Evolutionary conservation across 2,888 invertebrate genomes (phyloP).

Genomic region (Synergus itoensis): DNA sequence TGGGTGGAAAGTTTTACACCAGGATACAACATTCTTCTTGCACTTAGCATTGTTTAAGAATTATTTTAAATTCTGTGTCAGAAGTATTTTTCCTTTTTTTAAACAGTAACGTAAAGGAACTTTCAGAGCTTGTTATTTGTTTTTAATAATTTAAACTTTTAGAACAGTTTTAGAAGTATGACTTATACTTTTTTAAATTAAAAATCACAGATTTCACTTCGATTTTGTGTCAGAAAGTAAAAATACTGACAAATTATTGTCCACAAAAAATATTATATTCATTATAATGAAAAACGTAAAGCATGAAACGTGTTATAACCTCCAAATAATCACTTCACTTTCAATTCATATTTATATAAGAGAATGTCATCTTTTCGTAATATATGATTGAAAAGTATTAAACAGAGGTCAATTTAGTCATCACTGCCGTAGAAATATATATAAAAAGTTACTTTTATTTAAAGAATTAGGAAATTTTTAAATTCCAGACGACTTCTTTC

Average conservation of each 20-base stretch:
- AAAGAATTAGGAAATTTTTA: neutral
- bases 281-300: neutral
- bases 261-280: neutral
- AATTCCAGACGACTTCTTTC: too few species aligned
- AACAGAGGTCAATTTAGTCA: neutral
- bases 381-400: neutral
- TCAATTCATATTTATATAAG: neutral
- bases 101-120: neutral
- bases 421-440: neutral
- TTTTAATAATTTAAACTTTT: neutral
- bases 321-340: neutral
- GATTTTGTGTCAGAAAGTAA: neutral
- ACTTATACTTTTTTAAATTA: neutral
- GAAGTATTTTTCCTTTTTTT: neutral
- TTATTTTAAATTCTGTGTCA: neutral
- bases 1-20: neutral
- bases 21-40: conserved; percentile 6
- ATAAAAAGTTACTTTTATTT: neutral
- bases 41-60: neutral
- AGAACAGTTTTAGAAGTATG: neutral
- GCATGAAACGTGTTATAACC: neutral
- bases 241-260: neutral
- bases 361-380: neutral
- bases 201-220: neutral
- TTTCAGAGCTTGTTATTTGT: neutral